Conservation (phyloP, 2,888 invertebrate genomes). For the Phoenoteleia sp. region DNA sequence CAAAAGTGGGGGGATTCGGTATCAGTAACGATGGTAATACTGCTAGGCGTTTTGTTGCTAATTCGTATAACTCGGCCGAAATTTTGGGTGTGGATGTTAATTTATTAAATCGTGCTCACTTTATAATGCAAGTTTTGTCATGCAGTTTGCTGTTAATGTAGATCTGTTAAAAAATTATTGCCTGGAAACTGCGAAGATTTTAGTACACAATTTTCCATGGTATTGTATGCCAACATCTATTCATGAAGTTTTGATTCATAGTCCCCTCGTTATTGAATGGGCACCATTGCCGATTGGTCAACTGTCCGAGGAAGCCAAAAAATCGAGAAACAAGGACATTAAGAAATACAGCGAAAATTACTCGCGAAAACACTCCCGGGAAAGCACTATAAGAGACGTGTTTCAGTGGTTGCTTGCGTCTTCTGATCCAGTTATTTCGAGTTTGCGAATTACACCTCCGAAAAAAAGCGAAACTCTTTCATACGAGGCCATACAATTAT, state of each 20-base stretch:
- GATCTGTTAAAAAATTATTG: not conserved
- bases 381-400: not conserved
- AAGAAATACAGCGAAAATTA: slow-evolving; percentile 62
- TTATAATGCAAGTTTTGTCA: slow-evolving; percentile 14
- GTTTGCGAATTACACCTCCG: not conserved
- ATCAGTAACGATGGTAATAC: slow-evolving; percentile 69
- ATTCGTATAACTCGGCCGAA: slow-evolving; percentile 4
- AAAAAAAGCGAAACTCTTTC: not conserved
- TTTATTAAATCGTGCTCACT: not conserved
- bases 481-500: not conserved
- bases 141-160: slow-evolving; percentile 6
- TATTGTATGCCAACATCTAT: slow-evolving; percentile 5
- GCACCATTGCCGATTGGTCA: slow-evolving; percentile 76
- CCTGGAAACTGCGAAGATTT: slow-evolving; percentile 42
- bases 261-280: not conserved
- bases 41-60: slow-evolving; percentile 64
- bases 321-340: slow-evolving; percentile 73
- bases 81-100: slow-evolving; percentile 43
- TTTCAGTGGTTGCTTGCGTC: not conserved
- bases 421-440: not conserved
- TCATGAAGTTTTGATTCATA: not conserved
- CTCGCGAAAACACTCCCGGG: not conserved
- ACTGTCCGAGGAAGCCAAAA: slow-evolving; percentile 79
- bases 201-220: not conserved
- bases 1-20: slow-evolving; percentile 55